phyloP scores from a whole-genome alignment of 2,888 invertebrate species.

The Drosophila rellima region DNA sequence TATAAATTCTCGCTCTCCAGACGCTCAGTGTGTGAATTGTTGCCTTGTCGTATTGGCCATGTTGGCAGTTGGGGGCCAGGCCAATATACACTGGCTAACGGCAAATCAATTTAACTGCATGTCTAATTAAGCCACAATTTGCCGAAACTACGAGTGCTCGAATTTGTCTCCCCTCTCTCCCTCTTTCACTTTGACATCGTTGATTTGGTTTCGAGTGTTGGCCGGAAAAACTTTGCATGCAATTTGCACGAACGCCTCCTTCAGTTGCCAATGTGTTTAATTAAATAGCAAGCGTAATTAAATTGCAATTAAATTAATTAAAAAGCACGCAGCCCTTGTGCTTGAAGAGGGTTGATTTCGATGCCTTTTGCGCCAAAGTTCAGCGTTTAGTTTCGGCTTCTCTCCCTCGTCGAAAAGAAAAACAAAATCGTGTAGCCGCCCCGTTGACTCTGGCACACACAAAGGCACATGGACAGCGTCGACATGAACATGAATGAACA shows the following conservation, averaged over 20 bases:
- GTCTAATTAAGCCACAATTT: constrained; percentile 74
- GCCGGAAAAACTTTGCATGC: constrained; percentile 66
- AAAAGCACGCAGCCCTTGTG: constrained; percentile 74
- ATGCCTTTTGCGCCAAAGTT: constrained; percentile 26
- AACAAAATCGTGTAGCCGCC: constrained; percentile 55
- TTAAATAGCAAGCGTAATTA: constrained; percentile 84
- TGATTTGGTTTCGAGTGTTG: constrained; percentile 48
- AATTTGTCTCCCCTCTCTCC: constrained; percentile 4
- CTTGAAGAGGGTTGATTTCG: constrained; percentile 60
- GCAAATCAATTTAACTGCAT: constrained; percentile 71
- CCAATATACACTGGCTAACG: constrained; percentile 42
- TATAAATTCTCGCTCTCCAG: constrained; percentile 40
- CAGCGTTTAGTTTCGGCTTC: constrained; percentile 67
- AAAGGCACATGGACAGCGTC: constrained; percentile 11
- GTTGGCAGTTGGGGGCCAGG: constrained; percentile 2
- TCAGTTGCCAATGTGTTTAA: constrained; percentile 78
- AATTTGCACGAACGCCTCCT: constrained; percentile 67
- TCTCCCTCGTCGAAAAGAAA: constrained; percentile 52
- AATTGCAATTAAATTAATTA: constrained; percentile 84
- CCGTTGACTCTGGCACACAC: constrained; percentile 34
- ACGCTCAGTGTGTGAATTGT: constrained; percentile 11
- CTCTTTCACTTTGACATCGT: neutral
- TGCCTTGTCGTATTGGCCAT: neutral
- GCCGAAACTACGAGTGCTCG: constrained; percentile 55
- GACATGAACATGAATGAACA: neutral